Conservation (phyloP, 2,888 invertebrate genomes). For the Hipparchia sbordonii region DNA sequence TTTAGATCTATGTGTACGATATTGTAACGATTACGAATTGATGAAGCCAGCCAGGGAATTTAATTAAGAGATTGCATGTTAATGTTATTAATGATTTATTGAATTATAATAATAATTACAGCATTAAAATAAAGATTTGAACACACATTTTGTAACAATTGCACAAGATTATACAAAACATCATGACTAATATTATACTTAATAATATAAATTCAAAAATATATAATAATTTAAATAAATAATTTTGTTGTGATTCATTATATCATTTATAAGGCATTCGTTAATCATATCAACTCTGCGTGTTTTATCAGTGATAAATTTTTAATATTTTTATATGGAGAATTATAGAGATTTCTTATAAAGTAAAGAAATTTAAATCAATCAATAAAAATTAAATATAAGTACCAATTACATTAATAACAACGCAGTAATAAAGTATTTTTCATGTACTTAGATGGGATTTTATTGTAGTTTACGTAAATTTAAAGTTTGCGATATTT, state of each 20-base stretch:
- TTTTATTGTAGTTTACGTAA: too few relatives aligned
- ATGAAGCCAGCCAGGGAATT: constrained; percentile 1
- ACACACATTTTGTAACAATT: constrained; percentile 47
- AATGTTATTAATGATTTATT: constrained; percentile 62
- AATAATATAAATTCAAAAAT: constrained; percentile 32
- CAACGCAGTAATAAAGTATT: too few relatives aligned
- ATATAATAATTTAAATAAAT: constrained; percentile 12
- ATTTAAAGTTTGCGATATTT: too few relatives aligned
- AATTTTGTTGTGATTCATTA: background rate
- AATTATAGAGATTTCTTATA: too few relatives aligned
- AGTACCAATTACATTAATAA: too few relatives aligned
- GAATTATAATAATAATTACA: constrained; percentile 46
- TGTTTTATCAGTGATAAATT: background rate
- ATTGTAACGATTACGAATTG: too few relatives aligned
- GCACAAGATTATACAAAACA: constrained; percentile 49
- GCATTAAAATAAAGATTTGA: constrained; percentile 27
- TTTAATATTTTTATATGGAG: background rate
- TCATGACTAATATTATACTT: background rate
- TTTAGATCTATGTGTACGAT: too few relatives aligned
- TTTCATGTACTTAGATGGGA: too few relatives aligned
- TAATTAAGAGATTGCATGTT: constrained; percentile 33
- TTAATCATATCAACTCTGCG: background rate
- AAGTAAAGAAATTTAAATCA: too few relatives aligned
- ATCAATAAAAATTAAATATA: background rate
- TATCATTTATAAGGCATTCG: background rate